Base-by-base conservation (phyloP, 2,888 invertebrate genomes). In the Phyllotreta striolata region DNA sequence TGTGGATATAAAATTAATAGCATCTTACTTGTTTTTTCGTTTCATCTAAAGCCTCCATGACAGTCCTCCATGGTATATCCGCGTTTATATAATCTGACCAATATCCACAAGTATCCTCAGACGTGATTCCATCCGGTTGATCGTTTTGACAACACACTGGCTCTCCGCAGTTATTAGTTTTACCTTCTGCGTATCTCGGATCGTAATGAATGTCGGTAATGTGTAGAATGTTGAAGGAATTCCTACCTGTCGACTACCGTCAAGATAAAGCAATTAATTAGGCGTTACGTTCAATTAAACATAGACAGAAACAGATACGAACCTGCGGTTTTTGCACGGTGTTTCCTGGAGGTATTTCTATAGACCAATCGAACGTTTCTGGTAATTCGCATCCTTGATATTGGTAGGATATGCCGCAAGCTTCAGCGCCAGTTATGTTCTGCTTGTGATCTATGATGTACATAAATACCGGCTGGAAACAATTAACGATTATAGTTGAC, bases 31-130 rank as follows among this genome's bases (percentile, higher is more conserved):
- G 63, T 2, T 14, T 40, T 41, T 54, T 63, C 1, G 63, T 63
- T 43, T 63, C 58, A 38, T 63, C 59, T 8, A 63, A 55, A 39
- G 58, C 58, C 37, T 58, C 41, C 0, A 59, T 39, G 5, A 90
- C 83, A 0, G 89, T 85, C 77, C 89, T 85, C 81, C 85, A 81
- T 0, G 95, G 91, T 0, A 87, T 81, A 78, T 95, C 95, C 72
- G 95, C 95, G 61, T 86, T 81, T 57, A 90, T 85, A 72, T 90
- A 92, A 75, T 92, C 91, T 0, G 93, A 92, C 92, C 93, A 95
- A 72, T 84, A 87, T 0, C 93, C 93, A 0, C 94, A 93, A 0
- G 80, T 79, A 13, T 77, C 74, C 10, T 70, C 71, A 2, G 72
- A 63, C 39, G 66, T 63, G 4, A 70, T 72, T 0, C 84, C 81